These are phyloP conservation scores for Numida meleagris DNA, from an alignment of 2,113 vertebrate species.

Conservation along the genomic window DNA sequence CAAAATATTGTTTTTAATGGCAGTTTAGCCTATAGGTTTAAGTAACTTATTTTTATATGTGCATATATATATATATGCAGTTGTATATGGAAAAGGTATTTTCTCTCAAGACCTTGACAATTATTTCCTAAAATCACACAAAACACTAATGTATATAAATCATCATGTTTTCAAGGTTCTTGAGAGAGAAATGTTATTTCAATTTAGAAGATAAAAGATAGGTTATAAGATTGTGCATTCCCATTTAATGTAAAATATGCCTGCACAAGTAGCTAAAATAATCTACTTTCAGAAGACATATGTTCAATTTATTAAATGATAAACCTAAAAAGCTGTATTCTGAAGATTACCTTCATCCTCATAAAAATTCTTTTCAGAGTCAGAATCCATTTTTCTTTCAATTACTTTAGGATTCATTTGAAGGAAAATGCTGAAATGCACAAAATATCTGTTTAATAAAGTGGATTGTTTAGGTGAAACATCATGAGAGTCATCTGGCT, in stretches of 20 bases:
- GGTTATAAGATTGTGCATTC: background rate
- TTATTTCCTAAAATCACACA: background rate
- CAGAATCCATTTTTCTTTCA: slow-evolving; percentile 17
- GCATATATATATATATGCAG: background rate
- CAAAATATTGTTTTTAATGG: background rate
- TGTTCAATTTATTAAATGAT: slow-evolving; percentile 3
- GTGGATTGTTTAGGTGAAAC: background rate
- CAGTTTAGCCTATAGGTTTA: background rate
- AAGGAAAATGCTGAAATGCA: slow-evolving; percentile 3
- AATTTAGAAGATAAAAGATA: slow-evolving; percentile 17
- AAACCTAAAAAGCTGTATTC: slow-evolving; percentile 27
- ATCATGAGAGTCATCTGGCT: background rate
- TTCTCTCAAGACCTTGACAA: background rate
- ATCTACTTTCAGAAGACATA: slow-evolving; percentile 1
- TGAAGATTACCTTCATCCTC: slow-evolving; percentile 26
- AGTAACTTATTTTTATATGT: background rate
- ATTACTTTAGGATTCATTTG: slow-evolving; percentile 10
- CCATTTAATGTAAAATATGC: background rate
- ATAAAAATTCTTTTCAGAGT: slow-evolving; percentile 42
- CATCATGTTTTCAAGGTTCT: background rate
- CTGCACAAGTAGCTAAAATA: background rate
- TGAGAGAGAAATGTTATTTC: background rate
- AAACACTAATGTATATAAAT: background rate
- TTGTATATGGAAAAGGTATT: background rate
- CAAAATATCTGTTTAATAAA: background rate